Percentiles rank a stretch among this genome's conserved stretches.
Evolutionary conservation across 2,888 invertebrate species (phyloP).

Genomic region (Corbicula japonica): DNA sequence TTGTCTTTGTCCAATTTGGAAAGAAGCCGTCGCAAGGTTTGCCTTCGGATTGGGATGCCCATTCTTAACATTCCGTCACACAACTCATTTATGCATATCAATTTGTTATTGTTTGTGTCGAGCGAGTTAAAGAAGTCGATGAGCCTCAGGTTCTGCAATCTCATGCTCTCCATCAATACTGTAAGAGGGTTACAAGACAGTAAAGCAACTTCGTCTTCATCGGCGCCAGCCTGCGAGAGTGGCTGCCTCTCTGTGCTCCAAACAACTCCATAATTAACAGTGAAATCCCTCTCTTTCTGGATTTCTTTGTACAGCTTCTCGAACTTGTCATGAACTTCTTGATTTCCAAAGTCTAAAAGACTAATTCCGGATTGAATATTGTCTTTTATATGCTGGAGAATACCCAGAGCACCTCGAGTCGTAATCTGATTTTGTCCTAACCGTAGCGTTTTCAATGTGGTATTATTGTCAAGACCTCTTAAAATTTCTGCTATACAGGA

Average conservation of each 20-base stretch:
- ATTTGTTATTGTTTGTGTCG: slow-evolving; percentile 63
- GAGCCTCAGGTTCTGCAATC: slow-evolving; percentile 66
- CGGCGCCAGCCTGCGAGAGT: slow-evolving; percentile 29
- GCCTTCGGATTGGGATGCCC: slow-evolving; percentile 59
- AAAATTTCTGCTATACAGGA: slow-evolving; percentile 72
- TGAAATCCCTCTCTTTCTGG: slow-evolving; percentile 50
- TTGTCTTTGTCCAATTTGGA: slow-evolving; percentile 65
- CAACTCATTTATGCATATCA: slow-evolving; percentile 62
- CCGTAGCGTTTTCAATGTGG: slow-evolving; percentile 67
- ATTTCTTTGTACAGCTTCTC: slow-evolving; percentile 49
- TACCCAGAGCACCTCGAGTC: slow-evolving; percentile 54
- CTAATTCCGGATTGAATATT: slow-evolving; percentile 52
- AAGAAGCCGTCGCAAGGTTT: slow-evolving; percentile 48
- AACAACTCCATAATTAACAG: slow-evolving; percentile 62
- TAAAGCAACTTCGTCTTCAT: slow-evolving; percentile 59
- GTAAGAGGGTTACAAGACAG: slow-evolving; percentile 63
- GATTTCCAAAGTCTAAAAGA: slow-evolving; percentile 67
- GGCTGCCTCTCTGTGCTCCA: slow-evolving; percentile 53
- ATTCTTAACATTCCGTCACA: slow-evolving; percentile 61
- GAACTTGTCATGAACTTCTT: slow-evolving; percentile 65
- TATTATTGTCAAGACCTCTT: slow-evolving; percentile 75
- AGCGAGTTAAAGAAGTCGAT: slow-evolving; percentile 65
- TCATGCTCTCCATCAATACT: slow-evolving; percentile 71
- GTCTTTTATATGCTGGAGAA: slow-evolving; percentile 59
- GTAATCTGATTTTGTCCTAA: slow-evolving; percentile 65